Conservation (phyloP, 2,797 vertebrate genomes). For the Ctenochaetus hawaiiensis region DNA sequence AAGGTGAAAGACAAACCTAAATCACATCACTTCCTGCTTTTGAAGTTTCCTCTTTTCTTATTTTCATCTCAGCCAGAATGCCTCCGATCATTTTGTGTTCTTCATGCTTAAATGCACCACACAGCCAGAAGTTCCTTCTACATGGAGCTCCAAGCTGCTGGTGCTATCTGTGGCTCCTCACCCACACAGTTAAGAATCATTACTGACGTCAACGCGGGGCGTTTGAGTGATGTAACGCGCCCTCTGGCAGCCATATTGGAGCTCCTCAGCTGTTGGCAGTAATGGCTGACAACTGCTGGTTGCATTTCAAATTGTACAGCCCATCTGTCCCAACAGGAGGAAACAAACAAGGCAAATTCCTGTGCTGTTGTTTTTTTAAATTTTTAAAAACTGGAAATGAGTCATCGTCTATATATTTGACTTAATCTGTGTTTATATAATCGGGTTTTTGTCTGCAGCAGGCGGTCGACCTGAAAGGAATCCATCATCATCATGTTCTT, state of each 20-base stretch:
- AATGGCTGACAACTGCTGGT: conserved; percentile 38
- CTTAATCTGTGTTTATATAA: background rate
- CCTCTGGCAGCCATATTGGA: conserved; percentile 46
- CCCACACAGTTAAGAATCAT: conserved; percentile 25
- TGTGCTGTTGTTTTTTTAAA: conserved; percentile 15
- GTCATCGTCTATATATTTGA: background rate
- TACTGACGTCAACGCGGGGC: conserved; percentile 1
- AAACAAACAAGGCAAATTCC: background rate
- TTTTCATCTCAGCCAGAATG: too few species aligned
- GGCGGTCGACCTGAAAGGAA: background rate
- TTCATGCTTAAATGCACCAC: background rate
- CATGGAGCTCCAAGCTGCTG: background rate
- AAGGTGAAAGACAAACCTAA: conserved; percentile 80
- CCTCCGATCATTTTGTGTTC: background rate
- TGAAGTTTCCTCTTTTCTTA: too few species aligned
- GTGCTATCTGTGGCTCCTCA: conserved; percentile 14
- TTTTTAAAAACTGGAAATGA: conserved; percentile 4
- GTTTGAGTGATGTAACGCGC: conserved; percentile 21
- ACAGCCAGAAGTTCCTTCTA: background rate
- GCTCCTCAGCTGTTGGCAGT: conserved; percentile 25
- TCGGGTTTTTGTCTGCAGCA: background rate
- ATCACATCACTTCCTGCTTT: too few species aligned
- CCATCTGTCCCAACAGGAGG: conserved; percentile 28
- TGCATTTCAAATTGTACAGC: background rate
- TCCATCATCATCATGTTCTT: background rate